These are phyloP conservation scores for Hyles vespertilio DNA, from an alignment of 1,140 invertebrate genomes.

Conservation along the genomic window DNA sequence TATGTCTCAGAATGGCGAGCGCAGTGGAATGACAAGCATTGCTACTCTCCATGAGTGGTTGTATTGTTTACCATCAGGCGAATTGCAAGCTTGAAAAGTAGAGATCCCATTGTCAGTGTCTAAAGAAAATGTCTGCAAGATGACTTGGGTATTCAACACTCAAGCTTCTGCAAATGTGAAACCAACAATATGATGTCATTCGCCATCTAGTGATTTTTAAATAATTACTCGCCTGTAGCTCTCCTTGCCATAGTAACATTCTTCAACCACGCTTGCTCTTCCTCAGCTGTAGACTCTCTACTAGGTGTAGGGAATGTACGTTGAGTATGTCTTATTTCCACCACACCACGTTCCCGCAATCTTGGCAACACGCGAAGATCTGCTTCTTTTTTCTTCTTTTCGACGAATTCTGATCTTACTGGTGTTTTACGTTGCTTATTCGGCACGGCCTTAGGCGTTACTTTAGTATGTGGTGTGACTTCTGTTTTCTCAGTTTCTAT, in stretches of 20 bases:
- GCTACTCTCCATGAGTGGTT: too few relatives aligned
- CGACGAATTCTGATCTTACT: constrained; percentile 56
- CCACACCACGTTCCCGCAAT: constrained; percentile 76
- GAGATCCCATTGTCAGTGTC: too few relatives aligned
- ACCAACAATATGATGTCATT: too few relatives aligned
- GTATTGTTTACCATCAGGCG: too few relatives aligned
- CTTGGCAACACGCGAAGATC: constrained; percentile 70
- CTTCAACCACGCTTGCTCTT: constrained; percentile 89
- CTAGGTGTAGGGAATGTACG: constrained; percentile 88
- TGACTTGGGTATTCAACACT: too few relatives aligned
- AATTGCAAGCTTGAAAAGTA: too few relatives aligned
- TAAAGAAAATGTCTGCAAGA: too few relatives aligned
- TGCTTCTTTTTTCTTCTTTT: constrained; percentile 56
- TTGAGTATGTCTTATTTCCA: constrained; percentile 85
- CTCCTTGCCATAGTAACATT: constrained; percentile 86
- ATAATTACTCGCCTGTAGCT: constrained; percentile 74
- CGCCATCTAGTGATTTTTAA: too few relatives aligned
- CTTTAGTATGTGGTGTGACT: neutral
- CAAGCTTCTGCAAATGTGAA: too few relatives aligned
- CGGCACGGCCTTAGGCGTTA: constrained; percentile 4
- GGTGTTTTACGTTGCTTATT: constrained; percentile 30
- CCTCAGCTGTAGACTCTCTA: constrained; percentile 83
- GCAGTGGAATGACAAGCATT: too few relatives aligned
- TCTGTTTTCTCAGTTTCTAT: constrained; percentile 1
- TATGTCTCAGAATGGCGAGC: too few relatives aligned